Conservation (phyloP, 2,797 vertebrate genomes). For the Labeo calbasu region DNA sequence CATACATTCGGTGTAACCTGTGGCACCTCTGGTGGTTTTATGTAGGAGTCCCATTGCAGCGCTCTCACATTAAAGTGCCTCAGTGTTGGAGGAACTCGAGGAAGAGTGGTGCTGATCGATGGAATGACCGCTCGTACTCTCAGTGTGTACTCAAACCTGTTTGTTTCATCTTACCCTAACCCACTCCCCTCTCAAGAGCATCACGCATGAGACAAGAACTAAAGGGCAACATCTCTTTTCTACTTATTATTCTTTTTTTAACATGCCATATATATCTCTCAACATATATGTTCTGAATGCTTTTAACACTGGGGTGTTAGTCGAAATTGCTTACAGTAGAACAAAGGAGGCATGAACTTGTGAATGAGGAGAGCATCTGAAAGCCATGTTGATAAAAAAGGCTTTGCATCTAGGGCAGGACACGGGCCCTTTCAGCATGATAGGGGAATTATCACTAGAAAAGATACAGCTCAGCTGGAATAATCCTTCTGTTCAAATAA, state of each 20-base stretch:
- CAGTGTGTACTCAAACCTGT: conserved; percentile 28
- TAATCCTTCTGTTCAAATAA: conserved; percentile 22
- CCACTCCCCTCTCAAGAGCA: neutral
- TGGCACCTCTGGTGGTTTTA: conserved; percentile 5
- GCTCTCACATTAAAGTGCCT: conserved; percentile 21
- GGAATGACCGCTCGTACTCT: neutral
- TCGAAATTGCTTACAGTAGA: neutral
- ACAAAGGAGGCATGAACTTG: neutral
- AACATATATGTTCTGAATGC: neutral
- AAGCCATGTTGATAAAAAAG: neutral
- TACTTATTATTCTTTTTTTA: neutral
- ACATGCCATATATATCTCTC: neutral
- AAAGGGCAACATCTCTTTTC: neutral
- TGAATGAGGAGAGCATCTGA: neutral
- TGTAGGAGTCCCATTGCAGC: neutral
- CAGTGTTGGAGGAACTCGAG: neutral
- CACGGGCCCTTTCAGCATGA: conserved; percentile 1
- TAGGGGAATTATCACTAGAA: conserved; percentile 7
- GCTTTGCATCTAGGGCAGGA: conserved; percentile 14
- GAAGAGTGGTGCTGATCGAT: conserved; percentile 28
- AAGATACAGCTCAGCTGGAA: neutral
- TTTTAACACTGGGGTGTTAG: conserved; percentile 31
- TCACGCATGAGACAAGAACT: neutral
- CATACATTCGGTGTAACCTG: neutral
- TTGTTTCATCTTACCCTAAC: conserved; percentile 42